A percentile compares a stretch with the other conserved stretches of the same genome.
Evolutionary conservation across 2,797 vertebrate genomes (phyloP).

Genomic region (Pangasius djambal): DNA sequence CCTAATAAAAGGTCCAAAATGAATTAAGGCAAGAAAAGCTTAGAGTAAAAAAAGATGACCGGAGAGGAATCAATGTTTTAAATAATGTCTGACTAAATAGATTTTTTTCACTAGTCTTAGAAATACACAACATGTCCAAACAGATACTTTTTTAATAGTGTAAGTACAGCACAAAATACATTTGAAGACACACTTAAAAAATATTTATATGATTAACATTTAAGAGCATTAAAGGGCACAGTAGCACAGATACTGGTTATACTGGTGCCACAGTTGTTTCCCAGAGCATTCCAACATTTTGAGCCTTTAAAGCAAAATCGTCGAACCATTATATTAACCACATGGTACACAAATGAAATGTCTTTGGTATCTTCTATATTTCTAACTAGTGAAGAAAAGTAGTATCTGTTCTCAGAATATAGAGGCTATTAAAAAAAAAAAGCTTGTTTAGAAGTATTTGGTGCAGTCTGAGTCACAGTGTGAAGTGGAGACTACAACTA

Average conservation of each 20-base stretch:
- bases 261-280: not conserved
- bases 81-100: constrained; percentile 7
- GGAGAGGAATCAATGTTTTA: not conserved
- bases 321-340: not conserved
- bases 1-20: not conserved
- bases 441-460: not conserved
- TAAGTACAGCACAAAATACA: not conserved
- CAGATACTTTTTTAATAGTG: no score
- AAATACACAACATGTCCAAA: not conserved
- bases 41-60: not conserved
- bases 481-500: not conserved
- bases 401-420: no score
- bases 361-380: no score
- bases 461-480: not conserved
- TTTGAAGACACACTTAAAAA: not conserved
- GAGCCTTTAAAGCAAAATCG: not conserved
- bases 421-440: no score
- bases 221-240: not conserved
- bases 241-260: not conserved
- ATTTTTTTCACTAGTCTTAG: not conserved
- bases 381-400: no score
- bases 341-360: not conserved
- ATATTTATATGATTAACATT: no score
- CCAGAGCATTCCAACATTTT: not conserved
- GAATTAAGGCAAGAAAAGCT: not conserved